These are phyloP conservation scores for Hedya salicella DNA, from an alignment of 2,888 invertebrate genomes.

Conservation along the genomic window DNA sequence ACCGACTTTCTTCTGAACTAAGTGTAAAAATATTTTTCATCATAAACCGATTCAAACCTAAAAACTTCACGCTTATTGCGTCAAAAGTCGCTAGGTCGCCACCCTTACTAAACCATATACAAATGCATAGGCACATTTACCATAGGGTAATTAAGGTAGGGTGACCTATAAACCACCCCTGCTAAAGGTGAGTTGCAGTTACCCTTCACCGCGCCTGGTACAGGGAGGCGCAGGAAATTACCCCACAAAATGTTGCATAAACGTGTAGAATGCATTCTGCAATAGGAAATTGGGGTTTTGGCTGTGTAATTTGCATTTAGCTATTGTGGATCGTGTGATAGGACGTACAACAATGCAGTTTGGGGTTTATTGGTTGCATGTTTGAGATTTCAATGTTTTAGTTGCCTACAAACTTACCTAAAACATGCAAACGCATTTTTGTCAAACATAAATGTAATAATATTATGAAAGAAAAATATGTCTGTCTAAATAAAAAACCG, in stretches of 20 bases:
- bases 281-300: constrained; percentile 36
- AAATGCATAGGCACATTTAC: constrained; percentile 22
- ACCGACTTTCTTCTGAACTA: too few species aligned
- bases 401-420: too few species aligned
- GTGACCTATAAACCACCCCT: constrained; percentile 39
- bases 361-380: constrained; percentile 1
- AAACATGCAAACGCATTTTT: too few species aligned
- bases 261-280: constrained; percentile 38
- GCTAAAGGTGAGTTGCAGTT: constrained; percentile 55
- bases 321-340: background rate
- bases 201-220: constrained; percentile 64
- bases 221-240: constrained; percentile 48
- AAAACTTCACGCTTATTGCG: too few species aligned
- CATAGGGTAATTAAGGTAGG: constrained; percentile 36
- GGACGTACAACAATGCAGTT: background rate
- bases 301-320: constrained; percentile 36
- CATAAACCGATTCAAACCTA: too few species aligned
- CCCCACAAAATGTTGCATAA: constrained; percentile 42
- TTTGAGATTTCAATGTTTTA: too few species aligned
- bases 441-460: too few species aligned
- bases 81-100: background rate
- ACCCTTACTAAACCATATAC: constrained; percentile 16
- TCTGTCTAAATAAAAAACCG: too few species aligned
- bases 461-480: too few species aligned
- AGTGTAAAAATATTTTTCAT: too few species aligned